phyloP scores from a whole-genome alignment of 2,888 invertebrate species.

The Ennomos fuscantarius region DNA sequence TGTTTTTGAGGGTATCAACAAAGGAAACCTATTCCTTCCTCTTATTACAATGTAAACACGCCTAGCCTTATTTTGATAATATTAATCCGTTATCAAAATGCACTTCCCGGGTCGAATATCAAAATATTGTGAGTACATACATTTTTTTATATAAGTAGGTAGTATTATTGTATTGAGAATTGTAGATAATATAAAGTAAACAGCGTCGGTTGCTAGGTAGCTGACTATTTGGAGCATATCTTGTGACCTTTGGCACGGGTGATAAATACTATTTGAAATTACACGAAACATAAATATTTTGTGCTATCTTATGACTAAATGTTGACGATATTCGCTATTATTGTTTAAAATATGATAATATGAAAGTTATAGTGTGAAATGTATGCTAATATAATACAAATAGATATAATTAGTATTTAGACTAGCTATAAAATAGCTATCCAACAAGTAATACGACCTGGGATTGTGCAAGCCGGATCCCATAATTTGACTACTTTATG shows the following conservation, averaged over 20 bases:
- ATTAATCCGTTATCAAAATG: conserved; percentile 11
- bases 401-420: neutral
- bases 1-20: conserved; percentile 7
- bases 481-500: conserved; percentile 22
- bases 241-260: conserved; percentile 11
- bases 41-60: neutral
- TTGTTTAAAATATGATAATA: neutral
- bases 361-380: neutral
- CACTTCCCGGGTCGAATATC: conserved; percentile 12
- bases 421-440: conserved; percentile 8
- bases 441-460: conserved; percentile 22
- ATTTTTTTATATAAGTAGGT: conserved; percentile 5
- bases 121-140: neutral
- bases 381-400: conserved; percentile 10
- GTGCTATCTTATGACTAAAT: neutral
- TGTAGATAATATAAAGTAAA: conserved; percentile 10
- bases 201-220: conserved; percentile 21
- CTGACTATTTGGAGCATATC: conserved; percentile 15
- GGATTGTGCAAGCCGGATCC: conserved; percentile 19
- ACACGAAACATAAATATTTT: conserved; percentile 14
- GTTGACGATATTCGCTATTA: neutral
- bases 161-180: conserved; percentile 6
- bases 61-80: neutral
- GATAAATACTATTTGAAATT: conserved; percentile 18
- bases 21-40: neutral